phyloP scores from a whole-genome alignment of 2,888 invertebrate species.

The Leucoptera coffeella region DNA sequence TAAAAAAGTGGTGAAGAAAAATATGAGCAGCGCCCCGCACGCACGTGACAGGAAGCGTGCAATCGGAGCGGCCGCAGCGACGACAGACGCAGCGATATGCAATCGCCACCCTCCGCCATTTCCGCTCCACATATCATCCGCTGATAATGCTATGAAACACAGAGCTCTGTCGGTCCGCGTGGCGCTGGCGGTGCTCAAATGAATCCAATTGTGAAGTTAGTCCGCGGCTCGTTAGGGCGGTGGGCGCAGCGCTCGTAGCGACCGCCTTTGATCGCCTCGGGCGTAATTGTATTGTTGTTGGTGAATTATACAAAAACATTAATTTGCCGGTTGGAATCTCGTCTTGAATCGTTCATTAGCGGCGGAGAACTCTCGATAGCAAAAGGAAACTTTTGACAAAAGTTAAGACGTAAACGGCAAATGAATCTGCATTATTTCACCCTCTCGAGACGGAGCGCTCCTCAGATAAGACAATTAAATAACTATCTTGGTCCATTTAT shows the following conservation, averaged over 20 bases:
- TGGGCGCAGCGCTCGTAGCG: constrained; percentile 5
- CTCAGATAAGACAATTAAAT: constrained; percentile 40
- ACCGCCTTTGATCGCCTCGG: constrained; percentile 6
- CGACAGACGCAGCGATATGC: too few relatives aligned
- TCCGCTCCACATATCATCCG: too few relatives aligned
- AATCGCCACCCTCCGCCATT: too few relatives aligned
- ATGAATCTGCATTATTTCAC: constrained; percentile 34
- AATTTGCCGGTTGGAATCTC: constrained; percentile 26
- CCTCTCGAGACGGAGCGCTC: constrained; percentile 14
- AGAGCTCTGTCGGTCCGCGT: too few relatives aligned
- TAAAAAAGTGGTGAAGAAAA: constrained; percentile 28
- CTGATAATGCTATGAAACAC: too few relatives aligned
- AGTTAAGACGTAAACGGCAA: constrained; percentile 35
- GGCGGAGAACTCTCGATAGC: constrained; percentile 18
- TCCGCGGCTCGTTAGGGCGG: constrained; percentile 11
- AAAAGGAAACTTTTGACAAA: constrained; percentile 32
- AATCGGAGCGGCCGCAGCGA: too few relatives aligned
- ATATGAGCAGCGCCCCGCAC: too few relatives aligned
- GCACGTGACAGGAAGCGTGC: too few relatives aligned
- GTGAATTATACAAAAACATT: constrained; percentile 34
- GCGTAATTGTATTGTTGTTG: constrained; percentile 16
- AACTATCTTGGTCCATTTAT: constrained; percentile 42
- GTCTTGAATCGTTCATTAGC: constrained; percentile 36
- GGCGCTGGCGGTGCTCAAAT: too few relatives aligned
- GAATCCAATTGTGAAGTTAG: too few relatives aligned